These are phyloP conservation scores for Quadriops clusia DNA, from an alignment of 2,888 invertebrate species.

Conservation along the genomic window DNA sequence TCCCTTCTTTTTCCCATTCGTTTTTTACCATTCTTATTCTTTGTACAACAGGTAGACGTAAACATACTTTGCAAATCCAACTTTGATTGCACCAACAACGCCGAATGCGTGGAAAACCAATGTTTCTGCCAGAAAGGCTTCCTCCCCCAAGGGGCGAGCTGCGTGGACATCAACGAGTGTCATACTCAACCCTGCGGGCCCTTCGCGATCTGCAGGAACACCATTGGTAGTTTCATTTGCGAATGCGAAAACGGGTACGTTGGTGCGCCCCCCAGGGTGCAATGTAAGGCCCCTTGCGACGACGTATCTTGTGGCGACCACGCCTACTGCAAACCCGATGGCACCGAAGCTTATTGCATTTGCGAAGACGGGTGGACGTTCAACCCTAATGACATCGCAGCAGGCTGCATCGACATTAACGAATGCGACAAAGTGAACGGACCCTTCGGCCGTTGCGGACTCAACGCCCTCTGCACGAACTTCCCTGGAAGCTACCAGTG, in stretches of 20 bases:
- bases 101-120: conserved; percentile 77
- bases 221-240: conserved; percentile 68
- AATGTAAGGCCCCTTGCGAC: conserved; percentile 84
- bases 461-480: conserved; percentile 71
- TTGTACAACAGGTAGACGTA: conserved; percentile 57
- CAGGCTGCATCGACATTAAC: conserved; percentile 84
- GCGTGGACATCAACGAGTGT: conserved; percentile 77
- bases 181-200: conserved; percentile 55
- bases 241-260: conserved; percentile 72
- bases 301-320: conserved; percentile 82
- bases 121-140: conserved; percentile 86
- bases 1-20: too few relatives aligned
- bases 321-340: conserved; percentile 80
- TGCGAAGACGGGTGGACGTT: conserved; percentile 91
- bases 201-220: conserved; percentile 66
- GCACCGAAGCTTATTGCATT: conserved; percentile 80
- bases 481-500: conserved; percentile 69
- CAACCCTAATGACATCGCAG: conserved; percentile 76
- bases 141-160: conserved; percentile 64
- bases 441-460: conserved; percentile 72
- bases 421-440: conserved; percentile 76
- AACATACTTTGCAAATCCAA: conserved; percentile 74
- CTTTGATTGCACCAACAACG: conserved; percentile 86
- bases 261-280: conserved; percentile 67
- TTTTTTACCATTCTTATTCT: too few relatives aligned